Evolutionary conservation across 2,113 vertebrate species (phyloP), one percentile per base, ranked within the genome.

Genomic region (Polyodon spathula): DNA sequence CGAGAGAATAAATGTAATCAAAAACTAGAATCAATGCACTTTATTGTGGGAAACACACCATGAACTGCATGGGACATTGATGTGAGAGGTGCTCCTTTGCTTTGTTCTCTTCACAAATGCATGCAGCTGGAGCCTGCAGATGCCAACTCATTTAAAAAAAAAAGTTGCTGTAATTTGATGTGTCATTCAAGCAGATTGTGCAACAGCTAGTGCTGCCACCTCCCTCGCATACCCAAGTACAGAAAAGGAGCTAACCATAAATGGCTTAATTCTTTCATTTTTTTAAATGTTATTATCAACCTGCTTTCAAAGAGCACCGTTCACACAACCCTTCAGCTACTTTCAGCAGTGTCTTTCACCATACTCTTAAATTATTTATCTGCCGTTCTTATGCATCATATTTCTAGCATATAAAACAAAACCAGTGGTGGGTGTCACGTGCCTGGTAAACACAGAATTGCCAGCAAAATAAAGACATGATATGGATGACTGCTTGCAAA

Each of bases 61-160:
- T 40, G 17, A 48, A 37, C 46, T 7, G 59, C 14, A 15, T 3
- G 17, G 9, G 6, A 14, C 58, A 54, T 63, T 48, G 66, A 72
- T 58, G 59, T 75, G 68, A 72, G 67, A 72, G 67, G 68, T 68
- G 69, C 71, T 54, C 42, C 51, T 2, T 46, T 2, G 39, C 68
- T 75, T 74, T 70, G 67, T 71, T 68, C 68, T 67, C 46, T 68
- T 71, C 69, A 60, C 63, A 63, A 60, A 63, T n/a, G 54, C 48
- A 16, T 42, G 57, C 63, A 15, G 51, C 2, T 58, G 46, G 61
- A 37, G 37, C 64, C 43, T 40, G 6, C 10, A 12, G 7, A 54
- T 63, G 68, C 68, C 65, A 63, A 58, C 60, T 12, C 40, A 51
- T 54, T 59, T 8, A 37, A 12, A n/a, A 37, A n/a, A 37, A 38